phyloP scores from a whole-genome alignment of 2,888 invertebrate genomes.

The Ichneumon xanthorius region DNA sequence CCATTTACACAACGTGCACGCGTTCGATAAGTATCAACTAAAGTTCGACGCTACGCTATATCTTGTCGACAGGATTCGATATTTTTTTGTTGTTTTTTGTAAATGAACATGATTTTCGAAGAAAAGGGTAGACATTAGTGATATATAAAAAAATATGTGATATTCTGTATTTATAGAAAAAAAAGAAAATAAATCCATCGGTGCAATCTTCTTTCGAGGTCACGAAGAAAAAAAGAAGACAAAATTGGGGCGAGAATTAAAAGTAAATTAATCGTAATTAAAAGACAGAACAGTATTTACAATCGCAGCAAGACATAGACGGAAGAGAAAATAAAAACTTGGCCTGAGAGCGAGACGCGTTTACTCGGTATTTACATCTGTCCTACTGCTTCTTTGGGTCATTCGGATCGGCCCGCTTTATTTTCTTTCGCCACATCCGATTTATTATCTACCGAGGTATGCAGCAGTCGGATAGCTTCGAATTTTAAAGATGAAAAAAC shows the following conservation, averaged over 20 bases:
- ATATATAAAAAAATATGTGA: constrained; percentile 29
- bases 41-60: not conserved
- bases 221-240: constrained; percentile 1
- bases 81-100: not conserved
- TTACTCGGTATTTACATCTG: constrained; percentile 31
- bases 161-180: constrained; percentile 18
- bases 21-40: not conserved
- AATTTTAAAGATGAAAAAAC: not conserved
- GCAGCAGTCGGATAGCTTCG: not conserved
- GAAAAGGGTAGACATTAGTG: constrained; percentile 5
- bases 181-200: constrained; percentile 8
- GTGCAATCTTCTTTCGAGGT: not conserved
- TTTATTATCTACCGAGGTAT: constrained; percentile 11
- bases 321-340: not conserved
- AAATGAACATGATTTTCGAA: not conserved
- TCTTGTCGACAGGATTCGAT: not conserved
- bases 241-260: not conserved
- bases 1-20: constrained; percentile 14
- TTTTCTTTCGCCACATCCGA: not conserved
- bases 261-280: constrained; percentile 9
- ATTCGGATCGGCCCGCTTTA: constrained; percentile 4
- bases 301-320: not conserved
- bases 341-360: constrained; percentile 7
- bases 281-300: constrained; percentile 21
- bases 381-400: constrained; percentile 39